Evolutionary conservation across 2,113 vertebrate species (phyloP), one percentile per base, ranked within the genome.

Genomic region (Heliornis fulica): DNA sequence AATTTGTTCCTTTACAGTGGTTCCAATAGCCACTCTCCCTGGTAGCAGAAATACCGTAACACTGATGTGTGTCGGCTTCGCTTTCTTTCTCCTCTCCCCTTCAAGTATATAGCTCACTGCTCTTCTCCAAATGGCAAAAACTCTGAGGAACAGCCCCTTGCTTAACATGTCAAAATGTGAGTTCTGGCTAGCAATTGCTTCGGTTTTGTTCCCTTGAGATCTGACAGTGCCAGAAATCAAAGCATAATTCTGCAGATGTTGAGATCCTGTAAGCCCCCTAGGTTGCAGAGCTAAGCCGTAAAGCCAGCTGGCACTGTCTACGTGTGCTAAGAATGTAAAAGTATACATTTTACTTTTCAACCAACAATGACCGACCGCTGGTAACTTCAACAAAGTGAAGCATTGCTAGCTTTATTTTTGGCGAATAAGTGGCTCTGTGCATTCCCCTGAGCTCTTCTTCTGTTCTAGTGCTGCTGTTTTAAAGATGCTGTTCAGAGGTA

Each of bases 141-240:
- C 89, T 96, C 90, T 77, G 82, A 96, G 81, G 93, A 97, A 74
- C 91, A 97, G 79, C 83, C 90, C 93, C 66, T 95, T 92, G 60
- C 85, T 96, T 97, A 97, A 97, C 83, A 96, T 94, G 97, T 97
- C 97, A 96, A 96, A 97, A 97, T 97, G 93, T 96, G 97, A 97
- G 94, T 96, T 96, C 97, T 98, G 96, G 96, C 97, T 96, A 95
- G 94, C 10, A 1, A 91, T 89, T 78, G 79, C 96, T 96, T 97
- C 94, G 69, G 85, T 96, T 98, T 97, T 20, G 9, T 82, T 96
- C 96, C 96, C 97, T 65, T 70, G 94, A 93, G 96, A 60, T 48
- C 77, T 81, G 91, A 81, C 10, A 2, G 88, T 96, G 97, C 97
- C 97, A 97, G 78, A 96, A 97, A 97, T 97, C 97, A 97, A 97